phyloP scores from a whole-genome alignment of 2,888 invertebrate genomes.

The Ethmia dodecea region DNA sequence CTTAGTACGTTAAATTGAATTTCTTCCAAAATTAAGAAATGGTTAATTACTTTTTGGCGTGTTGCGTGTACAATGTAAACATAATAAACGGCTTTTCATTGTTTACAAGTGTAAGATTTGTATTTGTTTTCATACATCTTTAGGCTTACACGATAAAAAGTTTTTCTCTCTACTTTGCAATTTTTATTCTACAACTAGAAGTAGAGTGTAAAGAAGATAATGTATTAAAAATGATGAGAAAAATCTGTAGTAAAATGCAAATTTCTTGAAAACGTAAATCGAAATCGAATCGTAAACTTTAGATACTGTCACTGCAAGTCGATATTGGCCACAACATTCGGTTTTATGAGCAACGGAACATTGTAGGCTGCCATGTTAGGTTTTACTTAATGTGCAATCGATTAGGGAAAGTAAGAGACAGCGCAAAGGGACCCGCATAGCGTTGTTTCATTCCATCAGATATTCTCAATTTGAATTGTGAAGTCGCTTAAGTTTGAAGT shows the following conservation, averaged over 20 bases:
- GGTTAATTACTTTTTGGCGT: too few species aligned
- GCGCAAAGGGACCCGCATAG: slow-evolving; percentile 1
- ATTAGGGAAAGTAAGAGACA: slow-evolving; percentile 7
- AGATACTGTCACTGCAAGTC: slow-evolving; percentile 13
- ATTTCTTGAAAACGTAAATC: slow-evolving; percentile 7
- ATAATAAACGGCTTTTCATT: too few species aligned
- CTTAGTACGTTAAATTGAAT: too few species aligned
- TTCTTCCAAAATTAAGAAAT: too few species aligned
- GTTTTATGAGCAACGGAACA: slow-evolving; percentile 13
- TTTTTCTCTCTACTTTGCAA: too few species aligned
- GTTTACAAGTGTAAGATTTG: too few species aligned
- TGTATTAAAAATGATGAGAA: not conserved
- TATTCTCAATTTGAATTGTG: too few species aligned
- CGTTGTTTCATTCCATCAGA: slow-evolving; percentile 4
- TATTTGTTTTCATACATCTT: too few species aligned
- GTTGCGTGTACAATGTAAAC: too few species aligned
- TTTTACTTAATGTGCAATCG: slow-evolving; percentile 13
- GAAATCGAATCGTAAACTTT: slow-evolving; percentile 11
- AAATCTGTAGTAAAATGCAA: slow-evolving; percentile 6
- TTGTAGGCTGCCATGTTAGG: slow-evolving; percentile 14
- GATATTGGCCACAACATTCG: slow-evolving; percentile 13
- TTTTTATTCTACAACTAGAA: too few species aligned
- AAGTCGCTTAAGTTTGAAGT: slow-evolving; percentile 5
- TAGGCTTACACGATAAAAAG: too few species aligned
- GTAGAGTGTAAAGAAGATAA: too few species aligned